Evolutionary conservation across 2,113 vertebrate species (phyloP).

Genomic region (Tautogolabrus adspersus): DNA sequence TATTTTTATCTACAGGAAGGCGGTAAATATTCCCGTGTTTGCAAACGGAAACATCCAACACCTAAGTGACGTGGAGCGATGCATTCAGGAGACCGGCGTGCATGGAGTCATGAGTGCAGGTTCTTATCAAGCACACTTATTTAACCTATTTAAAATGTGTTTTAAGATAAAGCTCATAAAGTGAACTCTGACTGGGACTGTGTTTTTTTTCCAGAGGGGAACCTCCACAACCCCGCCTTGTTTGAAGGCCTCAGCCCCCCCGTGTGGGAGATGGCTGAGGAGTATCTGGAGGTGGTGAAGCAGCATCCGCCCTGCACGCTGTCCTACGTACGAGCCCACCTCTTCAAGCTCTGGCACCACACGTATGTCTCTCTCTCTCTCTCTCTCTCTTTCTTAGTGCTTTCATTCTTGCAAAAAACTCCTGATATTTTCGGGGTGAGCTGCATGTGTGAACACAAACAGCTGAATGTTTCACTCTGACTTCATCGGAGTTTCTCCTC

Average conservation of each 20-base stretch:
- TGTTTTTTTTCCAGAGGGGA: constrained; percentile 87
- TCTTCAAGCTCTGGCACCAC: constrained; percentile 99
- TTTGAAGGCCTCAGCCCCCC: constrained; percentile 93
- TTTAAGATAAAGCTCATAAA: too few relatives aligned
- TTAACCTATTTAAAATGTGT: not conserved
- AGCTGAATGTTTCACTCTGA: too few relatives aligned
- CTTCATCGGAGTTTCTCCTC: too few relatives aligned
- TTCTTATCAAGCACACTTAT: constrained; percentile 44
- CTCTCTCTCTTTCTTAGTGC: too few relatives aligned
- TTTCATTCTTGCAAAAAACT: too few relatives aligned
- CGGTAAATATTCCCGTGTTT: constrained; percentile 94
- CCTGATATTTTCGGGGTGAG: too few relatives aligned
- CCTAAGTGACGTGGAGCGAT: constrained; percentile 91
- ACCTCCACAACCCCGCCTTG: constrained; percentile 96
- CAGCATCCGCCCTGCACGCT: constrained; percentile 91
- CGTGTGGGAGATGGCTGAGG: constrained; percentile 97
- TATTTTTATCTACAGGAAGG: constrained; percentile 82
- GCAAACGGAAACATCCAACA: constrained; percentile 97
- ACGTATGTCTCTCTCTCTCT: constrained; percentile 85
- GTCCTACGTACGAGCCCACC: constrained; percentile 93
- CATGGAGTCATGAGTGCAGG: constrained; percentile 98
- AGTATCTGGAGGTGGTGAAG: constrained; percentile 92
- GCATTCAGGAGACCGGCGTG: constrained; percentile 92
- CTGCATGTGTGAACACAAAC: too few relatives aligned
- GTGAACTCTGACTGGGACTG: not conserved